A percentile compares a stretch with the other conserved stretches of the same genome.
These are phyloP conservation scores for Hystrix brachyura DNA, from an alignment of 2,113 vertebrate genomes.

Conservation along the genomic window DNA sequence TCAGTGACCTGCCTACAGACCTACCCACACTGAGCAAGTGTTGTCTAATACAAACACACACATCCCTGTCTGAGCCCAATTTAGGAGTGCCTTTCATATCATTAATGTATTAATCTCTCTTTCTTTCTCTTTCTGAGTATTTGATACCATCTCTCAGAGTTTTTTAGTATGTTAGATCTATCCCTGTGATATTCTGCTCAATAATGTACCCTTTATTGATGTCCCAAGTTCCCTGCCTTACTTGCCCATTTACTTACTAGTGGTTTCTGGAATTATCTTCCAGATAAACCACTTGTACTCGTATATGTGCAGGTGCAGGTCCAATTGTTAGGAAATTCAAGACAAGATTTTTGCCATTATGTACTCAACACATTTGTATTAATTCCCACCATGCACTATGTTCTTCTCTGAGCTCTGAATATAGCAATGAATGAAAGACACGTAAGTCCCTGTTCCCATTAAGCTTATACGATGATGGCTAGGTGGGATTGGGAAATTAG, in stretches of 20 bases:
- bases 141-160: not conserved
- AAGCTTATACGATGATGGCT: not conserved
- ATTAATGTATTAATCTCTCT: not conserved
- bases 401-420: not conserved
- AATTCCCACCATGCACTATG: not conserved
- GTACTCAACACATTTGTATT: not conserved
- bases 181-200: not conserved
- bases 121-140: too few species aligned
- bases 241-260: fast-evolving
- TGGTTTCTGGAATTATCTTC: not conserved
- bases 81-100: not conserved
- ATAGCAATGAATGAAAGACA: not conserved
- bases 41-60: not conserved
- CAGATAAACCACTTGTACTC: not conserved
- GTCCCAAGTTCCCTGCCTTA: not conserved
- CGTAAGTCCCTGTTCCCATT: not conserved
- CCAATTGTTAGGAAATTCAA: not conserved
- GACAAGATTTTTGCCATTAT: not conserved
- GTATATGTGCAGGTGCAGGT: not conserved
- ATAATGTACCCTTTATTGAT: not conserved
- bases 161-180: not conserved
- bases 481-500: not conserved
- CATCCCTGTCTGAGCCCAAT: not conserved
- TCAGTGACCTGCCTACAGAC: not conserved
- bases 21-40: not conserved